Evolutionary conservation across 2,113 vertebrate genomes (phyloP).

Genomic region (Anoplopoma fimbria): DNA sequence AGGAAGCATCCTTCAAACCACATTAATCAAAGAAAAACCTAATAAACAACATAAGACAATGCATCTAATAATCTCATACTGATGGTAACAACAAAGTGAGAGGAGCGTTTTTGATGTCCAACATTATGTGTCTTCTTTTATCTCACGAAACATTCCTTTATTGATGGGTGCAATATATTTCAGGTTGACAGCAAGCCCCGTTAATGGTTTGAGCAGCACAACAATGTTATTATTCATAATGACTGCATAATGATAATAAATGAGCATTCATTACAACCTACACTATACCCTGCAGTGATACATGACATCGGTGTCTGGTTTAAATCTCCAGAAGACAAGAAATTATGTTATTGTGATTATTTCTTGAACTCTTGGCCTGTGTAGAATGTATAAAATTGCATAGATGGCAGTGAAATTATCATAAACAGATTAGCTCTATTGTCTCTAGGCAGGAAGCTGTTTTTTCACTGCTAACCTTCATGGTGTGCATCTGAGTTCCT

Average conservation of each 20-base stretch:
- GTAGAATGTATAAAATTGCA: too few relatives aligned
- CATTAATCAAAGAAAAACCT: neutral
- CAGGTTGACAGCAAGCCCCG: slow-evolving; percentile 31
- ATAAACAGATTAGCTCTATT: neutral
- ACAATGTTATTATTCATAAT: slow-evolving; percentile 48
- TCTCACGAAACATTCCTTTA: slow-evolving; percentile 26
- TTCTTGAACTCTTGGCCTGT: neutral
- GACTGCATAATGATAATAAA: slow-evolving; percentile 53
- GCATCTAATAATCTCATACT: neutral
- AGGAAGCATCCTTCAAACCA: neutral
- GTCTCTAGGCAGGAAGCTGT: neutral
- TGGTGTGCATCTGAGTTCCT: neutral
- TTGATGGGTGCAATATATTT: slow-evolving; percentile 37
- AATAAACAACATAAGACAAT: neutral
- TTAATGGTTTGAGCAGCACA: slow-evolving; percentile 46
- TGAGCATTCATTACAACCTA: slow-evolving; percentile 33
- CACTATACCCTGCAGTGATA: slow-evolving; percentile 17
- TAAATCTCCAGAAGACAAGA: neutral
- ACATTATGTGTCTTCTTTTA: neutral
- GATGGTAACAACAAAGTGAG: neutral
- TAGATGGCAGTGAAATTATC: neutral
- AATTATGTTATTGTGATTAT: neutral
- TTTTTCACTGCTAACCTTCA: neutral
- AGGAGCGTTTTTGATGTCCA: neutral
- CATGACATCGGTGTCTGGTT: slow-evolving; percentile 22